A percentile compares a stretch with the other conserved stretches of the same genome.
Evolutionary conservation across 2,113 vertebrate species (phyloP).

Genomic region (Cololabis saira): DNA sequence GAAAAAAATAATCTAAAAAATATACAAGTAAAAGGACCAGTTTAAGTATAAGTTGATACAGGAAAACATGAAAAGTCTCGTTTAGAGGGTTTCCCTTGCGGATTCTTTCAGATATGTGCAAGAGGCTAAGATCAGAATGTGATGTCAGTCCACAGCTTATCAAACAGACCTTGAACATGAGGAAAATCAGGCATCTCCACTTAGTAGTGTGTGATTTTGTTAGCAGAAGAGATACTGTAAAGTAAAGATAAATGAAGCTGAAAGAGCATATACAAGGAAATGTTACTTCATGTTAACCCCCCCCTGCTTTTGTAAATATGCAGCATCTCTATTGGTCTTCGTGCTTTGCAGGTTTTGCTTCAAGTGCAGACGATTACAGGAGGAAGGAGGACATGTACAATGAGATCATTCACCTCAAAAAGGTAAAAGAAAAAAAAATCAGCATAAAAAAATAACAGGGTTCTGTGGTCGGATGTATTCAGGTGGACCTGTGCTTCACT

Average conservation of each 20-base stretch:
- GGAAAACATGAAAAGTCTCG: too few species aligned
- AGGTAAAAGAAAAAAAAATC: conserved; percentile 77
- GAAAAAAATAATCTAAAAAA: background rate
- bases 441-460: too few species aligned
- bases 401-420: conserved; percentile 93
- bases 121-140: conserved; percentile 69
- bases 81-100: too few species aligned
- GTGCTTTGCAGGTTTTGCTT: conserved; percentile 42
- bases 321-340: background rate
- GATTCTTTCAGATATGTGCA: conserved; percentile 62
- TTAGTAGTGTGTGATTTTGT: conserved; percentile 50
- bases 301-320: background rate
- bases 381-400: conserved; percentile 96
- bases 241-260: background rate
- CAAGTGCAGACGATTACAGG: conserved; percentile 81
- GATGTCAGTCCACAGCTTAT: conserved; percentile 79
- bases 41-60: background rate
- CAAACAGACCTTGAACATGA: conserved; percentile 84
- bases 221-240: background rate
- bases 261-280: background rate
- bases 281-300: too few species aligned
- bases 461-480: too few species aligned
- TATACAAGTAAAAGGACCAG: background rate
- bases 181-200: conserved; percentile 80
- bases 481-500: too few species aligned